Evolutionary conservation across 2,797 vertebrate genomes (phyloP), one percentile per base, ranked within the genome.

Genomic region (Danio albolineatus): DNA sequence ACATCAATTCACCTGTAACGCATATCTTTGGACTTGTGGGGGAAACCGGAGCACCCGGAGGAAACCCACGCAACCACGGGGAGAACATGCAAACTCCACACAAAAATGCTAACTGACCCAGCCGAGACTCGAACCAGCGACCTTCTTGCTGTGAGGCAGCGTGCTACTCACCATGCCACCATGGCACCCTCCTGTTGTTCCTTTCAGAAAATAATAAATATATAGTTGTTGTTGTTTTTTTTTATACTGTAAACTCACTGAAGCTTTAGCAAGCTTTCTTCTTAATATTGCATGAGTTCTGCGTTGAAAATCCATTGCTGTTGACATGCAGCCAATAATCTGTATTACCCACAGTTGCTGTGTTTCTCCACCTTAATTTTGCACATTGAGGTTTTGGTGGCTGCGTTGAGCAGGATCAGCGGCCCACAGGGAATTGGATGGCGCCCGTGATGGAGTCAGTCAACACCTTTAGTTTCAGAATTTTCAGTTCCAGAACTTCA

Each of bases 351-450:
- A 54, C 73, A 77, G 74, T 81, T 81, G 49, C 70, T 12, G 46
- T 73, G 48, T 74, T 75, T 69, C 67, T 76, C 28, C 46, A 67
- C 66, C 66, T 65, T 81, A 49, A 83, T 28, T 72, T 66, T 78
- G 62, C 78, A 66, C 49, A 82, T 76, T 83, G 73, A 82, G 51
- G 60, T 77, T 57, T 79, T 77, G 56, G 14, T 49, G 64, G 71
- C 43, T 49, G 78, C 70, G 46, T 54, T 81, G 78, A 79, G 61
- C 74, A 61, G 78, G 78, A 84, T 83, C 78, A 83, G 75, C 5
- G 0, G 72, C 73, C 61, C 46, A 71, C 61, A 16, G 79, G 76
- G 73, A 74, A 46, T 60, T 67, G 76, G 70, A 75, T 51, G 44
- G 48, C 4, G 71, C 81, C 39, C 44, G 67, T 28, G 65, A 60